Percentiles rank a stretch among this genome's conserved stretches.
phyloP scores from a whole-genome alignment of 2,797 vertebrate genomes.

The Sorex maritimensis region DNA sequence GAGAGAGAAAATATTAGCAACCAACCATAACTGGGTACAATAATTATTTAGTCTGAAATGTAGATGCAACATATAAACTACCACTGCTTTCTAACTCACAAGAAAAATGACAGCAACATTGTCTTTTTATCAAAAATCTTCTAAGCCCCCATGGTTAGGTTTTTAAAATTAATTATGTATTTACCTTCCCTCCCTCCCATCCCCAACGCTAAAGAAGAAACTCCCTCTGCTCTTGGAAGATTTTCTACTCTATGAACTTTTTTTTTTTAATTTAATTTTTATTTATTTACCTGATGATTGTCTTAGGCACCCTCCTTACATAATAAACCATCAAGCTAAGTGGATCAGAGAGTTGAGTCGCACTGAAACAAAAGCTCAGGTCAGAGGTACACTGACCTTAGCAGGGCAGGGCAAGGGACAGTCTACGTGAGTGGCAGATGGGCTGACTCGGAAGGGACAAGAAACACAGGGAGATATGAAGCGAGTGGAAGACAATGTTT shows the following conservation, averaged over 20 bases:
- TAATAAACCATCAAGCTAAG: slow-evolving; percentile 94
- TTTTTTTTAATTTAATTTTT: slow-evolving; percentile 68
- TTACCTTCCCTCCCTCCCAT: slow-evolving; percentile 65
- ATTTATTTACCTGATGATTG: slow-evolving; percentile 95
- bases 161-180: slow-evolving; percentile 76
- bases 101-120: slow-evolving; percentile 92
- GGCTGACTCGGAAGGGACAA: slow-evolving; percentile 19
- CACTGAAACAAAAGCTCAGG: slow-evolving; percentile 56
- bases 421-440: too few species aligned
- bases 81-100: slow-evolving; percentile 92
- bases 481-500: slow-evolving; percentile 79
- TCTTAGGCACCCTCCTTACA: slow-evolving; percentile 94
- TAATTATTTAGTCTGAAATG: slow-evolving; percentile 93
- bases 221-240: slow-evolving; percentile 91
- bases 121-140: slow-evolving; percentile 94
- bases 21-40: slow-evolving; percentile 92
- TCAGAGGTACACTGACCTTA: slow-evolving; percentile 48
- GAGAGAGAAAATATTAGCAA: slow-evolving; percentile 90
- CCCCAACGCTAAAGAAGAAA: slow-evolving; percentile 92
- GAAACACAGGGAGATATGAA: slow-evolving; percentile 64
- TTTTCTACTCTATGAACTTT: slow-evolving; percentile 90
- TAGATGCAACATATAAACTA: slow-evolving; percentile 92
- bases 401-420: background rate
- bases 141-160: slow-evolving; percentile 92
- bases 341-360: slow-evolving; percentile 92